Evolutionary conservation across 2,113 vertebrate genomes (phyloP), one percentile per base, ranked within the genome.

Genomic region (Mastomys natalensis): DNA sequence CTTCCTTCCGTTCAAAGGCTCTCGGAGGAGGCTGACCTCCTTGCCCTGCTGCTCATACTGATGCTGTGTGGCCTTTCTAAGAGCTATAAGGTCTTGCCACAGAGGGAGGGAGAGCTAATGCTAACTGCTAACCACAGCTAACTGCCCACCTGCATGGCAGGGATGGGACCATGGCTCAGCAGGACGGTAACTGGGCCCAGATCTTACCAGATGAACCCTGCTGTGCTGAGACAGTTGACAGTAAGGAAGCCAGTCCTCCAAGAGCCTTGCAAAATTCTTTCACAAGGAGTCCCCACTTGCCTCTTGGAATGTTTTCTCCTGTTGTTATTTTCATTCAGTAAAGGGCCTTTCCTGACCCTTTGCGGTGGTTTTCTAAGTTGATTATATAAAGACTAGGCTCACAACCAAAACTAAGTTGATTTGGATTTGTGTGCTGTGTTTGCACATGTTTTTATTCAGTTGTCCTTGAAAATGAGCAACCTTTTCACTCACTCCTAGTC

Each of bases 41-140:
- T 45, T 3, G 43, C 34, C 72, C 40, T 3, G 22, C n/a, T 1
- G 48, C 78, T 68, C 37, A 1, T 40, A 12, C 15, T 9, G 51
- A 3, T 43, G 66, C 43, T 66, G 89, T 93, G 96, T 37, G 77
- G 96, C 91, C 96, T 82, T 95, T 87, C 9, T 0, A 11, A 68
- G 37, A 21, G 80, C 91, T 72, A 3, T 0, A n/a, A 45, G 74
- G 45, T 73, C 74, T 34, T 2, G 15, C 88, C 3, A 8, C 53
- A 1, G 60, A 11, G 15, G 43, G n/a, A 45, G 68, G 91, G 1
- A 21, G 31, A 58, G 76, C 78, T 26, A 73, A 53, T 16, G 22
- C 53, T 8, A 58, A 77, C 51, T 12, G 22, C 53, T 6, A 58
- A 77, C 58, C 43, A 4, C 13, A 43, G 92, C 37, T 53, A 2